phyloP scores from a whole-genome alignment of 2,113 vertebrate genomes.

The Cyphomyrus discorhynchus region DNA sequence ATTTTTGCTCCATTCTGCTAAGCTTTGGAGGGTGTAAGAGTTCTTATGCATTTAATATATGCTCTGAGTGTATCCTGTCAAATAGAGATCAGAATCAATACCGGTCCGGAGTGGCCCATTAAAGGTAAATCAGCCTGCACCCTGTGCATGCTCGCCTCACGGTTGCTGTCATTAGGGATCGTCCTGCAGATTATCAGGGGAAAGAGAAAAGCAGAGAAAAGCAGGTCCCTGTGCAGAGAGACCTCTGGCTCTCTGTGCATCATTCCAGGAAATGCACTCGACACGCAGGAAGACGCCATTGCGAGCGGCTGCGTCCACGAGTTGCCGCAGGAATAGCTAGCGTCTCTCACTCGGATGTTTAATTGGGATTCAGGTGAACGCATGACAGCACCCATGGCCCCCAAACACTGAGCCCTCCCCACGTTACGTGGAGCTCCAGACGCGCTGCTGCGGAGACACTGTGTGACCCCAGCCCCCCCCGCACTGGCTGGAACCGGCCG shows the following conservation, averaged over 20 bases:
- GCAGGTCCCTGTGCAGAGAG: constrained; percentile 50
- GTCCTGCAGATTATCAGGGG: constrained; percentile 61
- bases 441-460: no score
- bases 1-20: constrained; percentile 42
- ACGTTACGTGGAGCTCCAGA: no score
- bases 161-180: constrained; percentile 68
- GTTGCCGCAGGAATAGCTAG: background rate
- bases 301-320: background rate
- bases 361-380: background rate
- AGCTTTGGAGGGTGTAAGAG: constrained; percentile 52
- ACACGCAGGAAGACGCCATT: background rate
- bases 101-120: constrained; percentile 68
- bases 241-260: constrained; percentile 27
- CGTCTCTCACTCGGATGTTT: background rate
- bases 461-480: background rate
- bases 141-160: constrained; percentile 66
- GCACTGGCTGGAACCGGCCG: background rate
- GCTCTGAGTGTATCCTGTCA: constrained; percentile 69
- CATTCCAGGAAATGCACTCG: background rate
- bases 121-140: constrained; percentile 72
- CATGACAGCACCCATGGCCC: background rate
- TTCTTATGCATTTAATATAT: constrained; percentile 69
- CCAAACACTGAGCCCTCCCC: background rate
- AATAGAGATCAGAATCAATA: constrained; percentile 75
- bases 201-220: constrained; percentile 38